Percentiles rank a stretch among this genome's conserved stretches.
These are phyloP conservation scores for Fringilla coelebs DNA, from an alignment of 2,797 vertebrate genomes.

Conservation along the genomic window DNA sequence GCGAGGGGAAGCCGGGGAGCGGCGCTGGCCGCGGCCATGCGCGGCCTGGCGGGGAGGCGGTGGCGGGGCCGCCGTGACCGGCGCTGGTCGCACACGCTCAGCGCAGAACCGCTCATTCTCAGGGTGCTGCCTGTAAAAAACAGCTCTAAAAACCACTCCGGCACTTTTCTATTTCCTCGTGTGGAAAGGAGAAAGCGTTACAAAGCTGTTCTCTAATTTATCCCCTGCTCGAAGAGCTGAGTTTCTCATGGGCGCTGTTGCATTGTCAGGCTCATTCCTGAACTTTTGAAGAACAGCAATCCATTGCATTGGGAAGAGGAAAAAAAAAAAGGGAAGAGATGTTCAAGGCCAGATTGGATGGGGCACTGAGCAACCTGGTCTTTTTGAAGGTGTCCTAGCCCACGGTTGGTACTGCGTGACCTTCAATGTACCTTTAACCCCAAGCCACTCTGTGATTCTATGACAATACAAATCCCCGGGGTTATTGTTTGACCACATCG, in stretches of 20 bases:
- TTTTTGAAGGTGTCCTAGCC: neutral
- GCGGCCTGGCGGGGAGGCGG: no score
- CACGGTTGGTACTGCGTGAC: fast-evolving
- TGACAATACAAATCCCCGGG: neutral
- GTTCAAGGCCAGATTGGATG: neutral
- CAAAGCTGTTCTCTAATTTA: neutral
- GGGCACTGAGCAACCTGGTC: neutral
- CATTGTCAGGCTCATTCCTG: neutral
- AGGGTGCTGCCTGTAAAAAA: fast-evolving
- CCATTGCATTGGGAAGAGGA: fast-evolving
- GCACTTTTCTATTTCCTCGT: fast-evolving
- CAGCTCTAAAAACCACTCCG: fast-evolving
- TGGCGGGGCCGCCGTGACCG: fast-evolving
- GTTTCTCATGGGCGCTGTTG: fast-evolving
- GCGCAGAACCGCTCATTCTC: fast-evolving
- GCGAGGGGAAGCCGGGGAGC: neutral
- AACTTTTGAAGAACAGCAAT: neutral
- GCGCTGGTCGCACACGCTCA: fast-evolving
- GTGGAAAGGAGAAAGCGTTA: neutral
- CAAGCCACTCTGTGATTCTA: fast-evolving
- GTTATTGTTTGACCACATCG: neutral
- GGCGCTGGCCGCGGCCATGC: no score
- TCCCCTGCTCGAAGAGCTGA: fast-evolving
- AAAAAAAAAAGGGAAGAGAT: neutral
- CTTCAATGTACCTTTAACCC: neutral